Base-by-base conservation (phyloP, 2,888 invertebrate genomes). In the Biston stratarius region DNA sequence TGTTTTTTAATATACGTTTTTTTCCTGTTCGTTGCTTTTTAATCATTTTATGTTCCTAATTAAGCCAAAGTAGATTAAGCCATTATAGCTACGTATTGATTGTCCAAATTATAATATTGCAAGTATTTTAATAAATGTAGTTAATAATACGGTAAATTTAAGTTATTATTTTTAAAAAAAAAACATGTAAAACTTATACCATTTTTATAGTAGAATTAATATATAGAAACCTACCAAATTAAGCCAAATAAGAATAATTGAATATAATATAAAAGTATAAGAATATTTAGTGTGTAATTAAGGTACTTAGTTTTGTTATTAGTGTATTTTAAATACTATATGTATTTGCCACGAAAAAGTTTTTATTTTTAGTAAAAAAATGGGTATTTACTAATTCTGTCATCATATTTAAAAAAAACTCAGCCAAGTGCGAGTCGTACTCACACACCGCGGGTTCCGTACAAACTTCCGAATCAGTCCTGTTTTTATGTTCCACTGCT, bases 31-130 rank as follows among this genome's bases (percentile, higher is more conserved):
- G 45, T 36, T 60, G 55, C 47, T 44, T 61, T 24, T 12, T 65
- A 56, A 45, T 38, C 5, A 34, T 14, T 58, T 74, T 80, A 76
- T 72, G 83, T 85, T 84, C 84, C 84, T 83, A 80, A 69, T 64
- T 38, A 70, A 78, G 77, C 83, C 84, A 84, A 84, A 84, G 77
- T 82, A 78, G 76, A 40, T 15, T 62, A 55, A n/a, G 40, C 53
- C 34, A 57, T 67, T 40, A 10, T 57, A 58, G 63, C 40, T 62
- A 62, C 59, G 5, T 45, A n/a, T 36, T 15, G 11, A 36, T 45
- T 45, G n/a, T 45, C 45, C n/a, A 14, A 56, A 10, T 42, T 12
- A 55, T 8, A 44, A 44, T 11, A 44, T 44, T 44, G 44, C 44
- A 44, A 44, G n/a, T 44, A n/a, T 44, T 44, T 44, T 5, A 44